Evolutionary conservation across 1,140 invertebrate species (phyloP).

Genomic region (Brachystomella parvula): DNA sequence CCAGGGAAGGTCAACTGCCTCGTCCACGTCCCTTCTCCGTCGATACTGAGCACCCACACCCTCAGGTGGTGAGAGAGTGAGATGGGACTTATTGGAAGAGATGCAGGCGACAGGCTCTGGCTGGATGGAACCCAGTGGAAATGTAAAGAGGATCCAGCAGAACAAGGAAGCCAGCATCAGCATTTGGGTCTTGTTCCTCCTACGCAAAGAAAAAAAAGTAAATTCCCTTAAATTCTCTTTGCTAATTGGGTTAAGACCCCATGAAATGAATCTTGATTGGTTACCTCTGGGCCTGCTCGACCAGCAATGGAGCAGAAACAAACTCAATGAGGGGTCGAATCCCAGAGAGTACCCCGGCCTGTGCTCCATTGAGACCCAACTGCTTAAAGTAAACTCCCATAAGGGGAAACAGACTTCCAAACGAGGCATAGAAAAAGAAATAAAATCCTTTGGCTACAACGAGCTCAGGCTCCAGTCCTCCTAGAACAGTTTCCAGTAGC

Average conservation of each 20-base stretch:
- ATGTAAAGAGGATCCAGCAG: constrained; percentile 93
- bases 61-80: constrained; percentile 31
- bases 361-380: constrained; percentile 93
- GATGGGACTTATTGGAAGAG: constrained; percentile 62
- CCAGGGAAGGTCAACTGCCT: too few relatives aligned
- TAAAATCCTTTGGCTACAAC: constrained; percentile 89
- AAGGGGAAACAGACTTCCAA: constrained; percentile 93
- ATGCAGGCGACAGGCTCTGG: constrained; percentile 84
- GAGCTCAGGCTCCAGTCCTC: constrained; percentile 73
- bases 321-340: constrained; percentile 95
- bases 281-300: constrained; percentile 80
- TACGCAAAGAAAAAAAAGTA: constrained; percentile 37
- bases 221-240: background rate
- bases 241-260: background rate
- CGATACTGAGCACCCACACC: constrained; percentile 13
- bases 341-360: constrained; percentile 86
- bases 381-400: constrained; percentile 98
- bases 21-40: constrained; percentile 20
- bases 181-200: constrained; percentile 76
- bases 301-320: constrained; percentile 95
- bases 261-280: constrained; percentile 7
- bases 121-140: constrained; percentile 88
- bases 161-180: constrained; percentile 82
- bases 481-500: constrained; percentile 72
- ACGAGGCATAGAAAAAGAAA: constrained; percentile 99